phyloP scores from a whole-genome alignment of 30 jellyfish, hydroid and myxozoan species.

The Aurelia sp. region DNA sequence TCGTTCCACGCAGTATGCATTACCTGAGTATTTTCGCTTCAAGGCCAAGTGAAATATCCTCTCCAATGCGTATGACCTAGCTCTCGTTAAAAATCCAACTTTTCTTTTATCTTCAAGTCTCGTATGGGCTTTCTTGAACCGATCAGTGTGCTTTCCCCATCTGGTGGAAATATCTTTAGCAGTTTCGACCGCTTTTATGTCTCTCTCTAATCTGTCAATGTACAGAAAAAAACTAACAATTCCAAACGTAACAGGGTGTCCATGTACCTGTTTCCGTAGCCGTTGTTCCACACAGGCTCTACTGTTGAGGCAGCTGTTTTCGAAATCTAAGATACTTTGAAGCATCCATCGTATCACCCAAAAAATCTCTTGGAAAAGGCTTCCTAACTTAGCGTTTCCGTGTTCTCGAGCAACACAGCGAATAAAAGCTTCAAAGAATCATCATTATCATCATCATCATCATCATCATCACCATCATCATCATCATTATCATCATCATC shows the following conservation, averaged over 20 bases:
- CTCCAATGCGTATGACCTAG: constrained; percentile 46
- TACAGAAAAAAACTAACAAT: constrained; percentile 16
- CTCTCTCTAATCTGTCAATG: constrained; percentile 48
- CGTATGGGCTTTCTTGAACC: constrained; percentile 39
- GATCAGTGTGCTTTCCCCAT: constrained; percentile 34
- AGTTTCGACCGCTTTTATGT: constrained; percentile 18
- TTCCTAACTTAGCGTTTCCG: too few relatives aligned
- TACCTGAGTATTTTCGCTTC: constrained; percentile 47
- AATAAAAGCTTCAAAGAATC: too few relatives aligned
- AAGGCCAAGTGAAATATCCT: constrained; percentile 43
- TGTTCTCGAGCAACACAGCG: too few relatives aligned
- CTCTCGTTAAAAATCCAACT: constrained; percentile 31
- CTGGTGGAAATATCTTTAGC: constrained; percentile 4
- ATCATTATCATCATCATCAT: too few relatives aligned
- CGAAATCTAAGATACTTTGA: too few relatives aligned
- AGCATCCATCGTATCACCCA: too few relatives aligned
- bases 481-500: too few relatives aligned
- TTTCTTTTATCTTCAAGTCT: constrained; percentile 40
- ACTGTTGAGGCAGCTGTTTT: too few relatives aligned
- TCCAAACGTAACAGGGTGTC: neutral
- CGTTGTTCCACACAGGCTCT: too few relatives aligned
- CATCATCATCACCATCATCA: too few relatives aligned
- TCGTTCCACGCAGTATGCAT: neutral
- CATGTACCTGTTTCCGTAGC: too few relatives aligned
- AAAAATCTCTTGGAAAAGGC: too few relatives aligned